Base-by-base conservation (phyloP, 1,140 invertebrate species). In the Drosophila arawakana region DNA sequence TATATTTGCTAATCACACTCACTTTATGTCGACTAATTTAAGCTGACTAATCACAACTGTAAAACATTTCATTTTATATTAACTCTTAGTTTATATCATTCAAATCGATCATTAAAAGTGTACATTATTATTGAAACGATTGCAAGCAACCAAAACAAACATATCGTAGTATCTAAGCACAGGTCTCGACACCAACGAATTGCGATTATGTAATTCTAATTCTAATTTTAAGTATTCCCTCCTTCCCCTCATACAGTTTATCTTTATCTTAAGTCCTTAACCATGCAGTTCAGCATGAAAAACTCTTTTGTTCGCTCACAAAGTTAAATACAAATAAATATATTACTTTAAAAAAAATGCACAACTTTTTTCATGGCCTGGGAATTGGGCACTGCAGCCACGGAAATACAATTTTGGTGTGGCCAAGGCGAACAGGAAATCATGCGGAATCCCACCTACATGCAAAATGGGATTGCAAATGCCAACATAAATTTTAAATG, bases 141-240 rank as follows among this genome's bases (percentile, higher is more conserved):
- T 76, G 84, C 80, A 76, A 89, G 70, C 80, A 81, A 88, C 84
- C 84, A 89, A 88, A 89, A 68, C 44, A 72, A 70, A 62, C 83
- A 88, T 88, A 88, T 88, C 83, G 34, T 44, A 68, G 67, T 39
- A 37, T 18, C 13, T 89, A 89, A 88, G 73, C 9, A 13, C 61
- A 73, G 59, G 68, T 63, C 67, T 44, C 60, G 43, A 9, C 39
- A 78, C 73, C 77, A 76, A 73, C 75, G 76, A 78, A 79, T 55
- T 65, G 68, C 68, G 55, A 61, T 39, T 68, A 46, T 73, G 75
- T 81, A 85, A 54, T 55, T 60, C 37, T 78, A 84, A 60, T 62
- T 25, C 10, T 76, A 84, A 60, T 62, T 25, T 9, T 76, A 58
- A 63, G 62, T 73, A 67, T 47, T 49, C 18, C 43, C 8, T 41